Percentiles rank a stretch among this genome's conserved stretches.
Conservation (phyloP, 1,140 invertebrate genomes). For the Apis cerana region DNA sequence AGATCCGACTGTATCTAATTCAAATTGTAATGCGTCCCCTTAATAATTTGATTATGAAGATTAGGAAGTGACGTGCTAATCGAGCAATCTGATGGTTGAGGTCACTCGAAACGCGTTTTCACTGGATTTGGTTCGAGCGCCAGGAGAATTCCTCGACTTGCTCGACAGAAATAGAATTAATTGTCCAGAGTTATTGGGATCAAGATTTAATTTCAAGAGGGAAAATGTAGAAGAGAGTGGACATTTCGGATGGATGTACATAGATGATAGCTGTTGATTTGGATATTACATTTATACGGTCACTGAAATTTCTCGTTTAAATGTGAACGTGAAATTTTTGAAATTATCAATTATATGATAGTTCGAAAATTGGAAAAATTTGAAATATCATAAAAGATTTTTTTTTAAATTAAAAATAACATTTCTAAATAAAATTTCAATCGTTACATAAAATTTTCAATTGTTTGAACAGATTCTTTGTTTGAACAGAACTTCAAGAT, state of each 20-base stretch:
- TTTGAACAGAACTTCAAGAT: too few species aligned
- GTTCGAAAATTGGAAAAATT: too few species aligned
- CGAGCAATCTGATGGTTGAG: conserved; percentile 41
- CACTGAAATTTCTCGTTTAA: background rate
- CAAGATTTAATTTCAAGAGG: background rate
- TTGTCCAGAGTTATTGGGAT: conserved; percentile 6
- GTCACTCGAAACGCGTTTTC: conserved; percentile 27
- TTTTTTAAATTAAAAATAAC: too few species aligned
- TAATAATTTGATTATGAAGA: conserved; percentile 46
- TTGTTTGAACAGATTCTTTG: too few species aligned
- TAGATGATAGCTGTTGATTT: background rate
- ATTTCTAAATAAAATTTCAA: too few species aligned
- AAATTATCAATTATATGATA: too few species aligned
- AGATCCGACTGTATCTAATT: background rate
- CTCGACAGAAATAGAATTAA: conserved; percentile 3
- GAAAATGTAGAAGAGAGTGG: background rate
- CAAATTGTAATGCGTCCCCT: background rate
- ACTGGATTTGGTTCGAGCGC: background rate
- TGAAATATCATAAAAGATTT: too few species aligned
- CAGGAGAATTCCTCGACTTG: background rate
- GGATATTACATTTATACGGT: background rate
- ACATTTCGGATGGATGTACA: background rate
- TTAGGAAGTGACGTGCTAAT: conserved; percentile 33
- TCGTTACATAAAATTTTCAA: too few species aligned
- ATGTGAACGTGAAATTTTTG: background rate